phyloP scores from a whole-genome alignment of 2,888 invertebrate species.

The Panzeria rudis region DNA sequence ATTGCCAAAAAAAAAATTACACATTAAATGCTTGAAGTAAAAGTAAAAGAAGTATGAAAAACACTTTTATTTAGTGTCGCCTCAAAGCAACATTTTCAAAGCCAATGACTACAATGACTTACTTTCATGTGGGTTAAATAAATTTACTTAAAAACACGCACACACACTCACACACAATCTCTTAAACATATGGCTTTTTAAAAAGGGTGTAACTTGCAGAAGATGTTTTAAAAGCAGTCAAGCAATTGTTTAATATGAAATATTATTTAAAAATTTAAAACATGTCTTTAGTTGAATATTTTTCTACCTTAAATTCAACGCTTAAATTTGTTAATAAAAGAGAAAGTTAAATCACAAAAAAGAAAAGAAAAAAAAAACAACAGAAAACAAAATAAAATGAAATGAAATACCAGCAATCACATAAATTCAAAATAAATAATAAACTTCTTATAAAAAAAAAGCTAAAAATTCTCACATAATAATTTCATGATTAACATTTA shows the following conservation, averaged over 20 bases:
- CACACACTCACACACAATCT: neutral
- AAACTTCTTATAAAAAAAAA: slow-evolving; percentile 46
- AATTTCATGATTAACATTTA: slow-evolving; percentile 47
- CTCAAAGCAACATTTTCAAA: slow-evolving; percentile 2
- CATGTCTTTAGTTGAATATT: slow-evolving; percentile 47
- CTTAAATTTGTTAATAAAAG: slow-evolving; percentile 56
- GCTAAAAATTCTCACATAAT: slow-evolving; percentile 57
- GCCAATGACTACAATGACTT: slow-evolving; percentile 17
- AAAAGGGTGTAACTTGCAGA: slow-evolving; percentile 57
- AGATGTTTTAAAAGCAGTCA: slow-evolving; percentile 18
- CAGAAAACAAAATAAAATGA: neutral
- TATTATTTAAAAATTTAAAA: slow-evolving; percentile 61
- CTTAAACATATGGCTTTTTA: neutral
- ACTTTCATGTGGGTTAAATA: slow-evolving; percentile 61
- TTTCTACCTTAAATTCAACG: slow-evolving; percentile 16
- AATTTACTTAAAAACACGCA: slow-evolving; percentile 34
- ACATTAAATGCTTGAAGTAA: neutral
- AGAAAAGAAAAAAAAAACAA: slow-evolving; percentile 15
- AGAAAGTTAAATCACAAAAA: slow-evolving; percentile 53
- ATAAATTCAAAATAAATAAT: neutral
- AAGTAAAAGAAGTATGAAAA: neutral
- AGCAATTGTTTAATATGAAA: slow-evolving; percentile 36
- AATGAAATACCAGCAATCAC: neutral
- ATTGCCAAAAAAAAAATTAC: neutral
- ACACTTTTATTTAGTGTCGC: slow-evolving; percentile 30